Percentiles rank a stretch among this genome's conserved stretches.
Evolutionary conservation across 1,140 invertebrate species (phyloP).

Genomic region (Heterodera schachtii): DNA sequence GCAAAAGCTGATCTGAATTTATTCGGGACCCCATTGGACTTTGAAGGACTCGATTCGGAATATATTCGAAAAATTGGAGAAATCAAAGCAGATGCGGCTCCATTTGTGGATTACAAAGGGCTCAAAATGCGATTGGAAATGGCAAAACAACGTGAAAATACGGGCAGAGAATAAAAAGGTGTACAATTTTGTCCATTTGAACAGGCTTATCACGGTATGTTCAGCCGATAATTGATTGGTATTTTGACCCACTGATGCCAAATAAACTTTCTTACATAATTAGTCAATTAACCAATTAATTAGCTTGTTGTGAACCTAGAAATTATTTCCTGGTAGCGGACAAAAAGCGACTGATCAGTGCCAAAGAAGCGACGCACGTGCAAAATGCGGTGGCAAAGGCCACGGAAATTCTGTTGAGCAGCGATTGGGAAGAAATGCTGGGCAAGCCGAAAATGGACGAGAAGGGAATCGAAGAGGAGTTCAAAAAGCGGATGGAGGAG

Average conservation of each 20-base stretch:
- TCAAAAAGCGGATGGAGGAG: not conserved
- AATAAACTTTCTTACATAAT: not conserved
- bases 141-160: not conserved
- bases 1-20: not conserved
- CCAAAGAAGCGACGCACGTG: not conserved
- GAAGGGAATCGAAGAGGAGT: not conserved
- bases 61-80: not conserved
- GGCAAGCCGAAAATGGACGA: not conserved
- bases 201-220: not conserved
- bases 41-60: not conserved
- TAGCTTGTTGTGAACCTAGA: not conserved
- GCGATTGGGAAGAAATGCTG: not conserved
- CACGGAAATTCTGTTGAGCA: not conserved
- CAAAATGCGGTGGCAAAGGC: not conserved
- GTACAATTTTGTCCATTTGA: not conserved
- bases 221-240: no score
- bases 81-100: not conserved
- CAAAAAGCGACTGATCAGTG: not conserved
- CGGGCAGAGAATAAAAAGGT: not conserved
- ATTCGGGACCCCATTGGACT: not conserved
- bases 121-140: not conserved
- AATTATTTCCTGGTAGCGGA: not conserved
- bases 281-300: not conserved
- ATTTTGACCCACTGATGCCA: no score
- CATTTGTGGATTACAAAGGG: not conserved